Conservation (phyloP, 2,888 invertebrate genomes). For the Hemistola chrysoprasaria region DNA sequence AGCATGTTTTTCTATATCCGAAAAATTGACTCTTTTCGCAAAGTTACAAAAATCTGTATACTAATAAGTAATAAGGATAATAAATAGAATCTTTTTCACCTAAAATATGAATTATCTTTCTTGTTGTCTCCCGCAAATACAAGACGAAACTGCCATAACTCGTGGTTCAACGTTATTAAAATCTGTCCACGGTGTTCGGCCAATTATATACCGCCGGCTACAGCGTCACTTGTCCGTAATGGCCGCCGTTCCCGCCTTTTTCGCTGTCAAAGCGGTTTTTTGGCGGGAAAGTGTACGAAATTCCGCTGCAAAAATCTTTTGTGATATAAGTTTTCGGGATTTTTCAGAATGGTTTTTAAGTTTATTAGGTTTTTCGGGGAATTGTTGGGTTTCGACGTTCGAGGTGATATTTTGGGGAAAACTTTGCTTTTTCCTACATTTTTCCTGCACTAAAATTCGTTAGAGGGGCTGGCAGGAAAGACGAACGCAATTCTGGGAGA, state of each 20-base stretch:
- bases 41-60: too few relatives aligned
- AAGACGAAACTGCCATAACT: constrained; percentile 33
- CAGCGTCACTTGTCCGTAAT: constrained; percentile 85
- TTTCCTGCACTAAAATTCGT: too few relatives aligned
- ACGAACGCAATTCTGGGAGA: too few relatives aligned
- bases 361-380: constrained; percentile 19
- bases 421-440: too few relatives aligned
- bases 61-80: too few relatives aligned
- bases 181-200: constrained; percentile 42
- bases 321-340: constrained; percentile 24
- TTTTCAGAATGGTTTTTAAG: constrained; percentile 20
- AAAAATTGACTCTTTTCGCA: too few relatives aligned
- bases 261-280: constrained; percentile 78
- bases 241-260: constrained; percentile 78
- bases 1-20: too few relatives aligned
- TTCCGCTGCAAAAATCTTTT: constrained; percentile 29
- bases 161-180: constrained; percentile 42
- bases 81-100: too few relatives aligned
- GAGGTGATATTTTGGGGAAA: constrained; percentile 5
- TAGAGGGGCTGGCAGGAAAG: too few relatives aligned
- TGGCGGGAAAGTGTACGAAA: constrained; percentile 54
- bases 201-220: constrained; percentile 52
- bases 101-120: too few relatives aligned
- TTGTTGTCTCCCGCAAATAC: constrained; percentile 26
- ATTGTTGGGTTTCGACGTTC: constrained; percentile 6